Base-by-base conservation (phyloP, 2,797 vertebrate species). In the Urosaurus nigricauda region DNA sequence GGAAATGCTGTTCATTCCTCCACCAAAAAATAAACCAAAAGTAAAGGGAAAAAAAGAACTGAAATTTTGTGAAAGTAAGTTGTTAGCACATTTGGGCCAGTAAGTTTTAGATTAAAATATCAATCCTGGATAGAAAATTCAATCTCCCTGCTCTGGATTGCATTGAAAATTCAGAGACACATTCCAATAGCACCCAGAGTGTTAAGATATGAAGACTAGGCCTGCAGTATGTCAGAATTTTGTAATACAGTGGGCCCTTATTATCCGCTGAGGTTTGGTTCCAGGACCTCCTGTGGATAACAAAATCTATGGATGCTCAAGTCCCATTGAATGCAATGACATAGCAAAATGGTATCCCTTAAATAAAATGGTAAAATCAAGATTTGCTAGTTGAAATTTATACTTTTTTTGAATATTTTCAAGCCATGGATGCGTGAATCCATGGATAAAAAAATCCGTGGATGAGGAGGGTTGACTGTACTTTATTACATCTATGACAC, bases 131-230 rank as follows among this genome's bases (percentile, higher is more conserved):
- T 21, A 58, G 53, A 85, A 79, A n/a, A 47, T 5, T 58, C 19
- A n/a, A 78, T 14, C 83, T 53, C 68, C 58, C 7, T 29, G 19
- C 51, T 1, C 32, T 56, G 87, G 56, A 87, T 21, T 70, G 12
- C 7, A 90, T 26, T 17, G 81, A 79, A 1, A 37, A 1, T 29
- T 85, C 29, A 84, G 2, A 35, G 35, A 89, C 88, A 84, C 3
- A 17, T 40, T 65, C 60, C 2, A 75, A 74, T 12, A 0, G 35
- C 7, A 65, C 1, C 4, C 29, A 81, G 11, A 32, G 65, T 37
- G 88, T 51, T 8, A 5, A 51, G 79, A 90, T 86, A 0, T 83
- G 35, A 92, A 89, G 40, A 53, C 32, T 9, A 91, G 0, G n/a
- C 5, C 32, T 11, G 92, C 75, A 87, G 71, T 0, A 0, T 60